phyloP scores from a whole-genome alignment of 2,797 vertebrate genomes.

The Cuniculus paca region DNA sequence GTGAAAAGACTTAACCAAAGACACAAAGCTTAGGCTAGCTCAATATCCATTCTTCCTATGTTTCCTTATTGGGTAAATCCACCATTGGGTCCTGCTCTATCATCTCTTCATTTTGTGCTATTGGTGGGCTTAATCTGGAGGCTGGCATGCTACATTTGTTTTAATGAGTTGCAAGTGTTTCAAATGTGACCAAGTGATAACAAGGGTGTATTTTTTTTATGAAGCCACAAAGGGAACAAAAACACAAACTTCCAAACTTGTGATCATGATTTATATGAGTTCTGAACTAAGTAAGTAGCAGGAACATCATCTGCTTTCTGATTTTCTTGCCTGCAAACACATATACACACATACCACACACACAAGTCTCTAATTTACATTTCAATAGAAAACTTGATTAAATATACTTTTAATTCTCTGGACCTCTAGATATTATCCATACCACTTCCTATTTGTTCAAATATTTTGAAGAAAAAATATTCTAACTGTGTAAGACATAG shows the following conservation, averaged over 20 bases:
- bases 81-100: neutral
- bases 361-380: neutral
- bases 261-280: neutral
- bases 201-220: neutral
- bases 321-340: neutral
- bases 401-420: neutral
- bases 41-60: neutral
- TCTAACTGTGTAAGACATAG: neutral
- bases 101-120: neutral
- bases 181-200: neutral
- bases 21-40: neutral
- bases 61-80: neutral
- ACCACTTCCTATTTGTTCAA: neutral
- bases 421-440: neutral
- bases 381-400: neutral
- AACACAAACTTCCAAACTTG: neutral
- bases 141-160: neutral
- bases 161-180: neutral
- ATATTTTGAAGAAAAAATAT: neutral
- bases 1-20: neutral
- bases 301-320: neutral
- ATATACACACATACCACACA: neutral
- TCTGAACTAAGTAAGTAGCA: neutral
- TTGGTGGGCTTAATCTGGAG: neutral
- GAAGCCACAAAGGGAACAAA: neutral